Evolutionary conservation across 2,797 vertebrate genomes (phyloP).

Genomic region (Hippopotamyrus pictus): DNA sequence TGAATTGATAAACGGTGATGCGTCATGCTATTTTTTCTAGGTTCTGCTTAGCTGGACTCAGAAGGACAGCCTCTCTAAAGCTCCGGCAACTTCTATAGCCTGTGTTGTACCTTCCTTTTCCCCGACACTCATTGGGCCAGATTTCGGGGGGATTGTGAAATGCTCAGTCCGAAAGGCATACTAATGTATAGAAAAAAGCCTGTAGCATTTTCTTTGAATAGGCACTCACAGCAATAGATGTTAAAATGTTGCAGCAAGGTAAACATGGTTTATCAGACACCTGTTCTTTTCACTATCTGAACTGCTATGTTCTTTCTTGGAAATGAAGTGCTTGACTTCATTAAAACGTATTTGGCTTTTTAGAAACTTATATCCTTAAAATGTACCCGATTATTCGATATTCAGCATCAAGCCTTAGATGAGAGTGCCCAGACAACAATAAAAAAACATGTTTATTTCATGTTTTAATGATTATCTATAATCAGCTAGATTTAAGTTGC

Average conservation of each 20-base stretch:
- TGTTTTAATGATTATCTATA: background rate
- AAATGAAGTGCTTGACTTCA: background rate
- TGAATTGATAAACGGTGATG: background rate
- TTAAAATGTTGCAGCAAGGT: background rate
- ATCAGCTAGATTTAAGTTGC: background rate
- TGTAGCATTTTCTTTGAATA: background rate
- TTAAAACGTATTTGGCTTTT: background rate
- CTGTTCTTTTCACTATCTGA: background rate
- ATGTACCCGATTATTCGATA: background rate
- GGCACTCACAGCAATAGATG: background rate
- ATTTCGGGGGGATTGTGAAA: background rate
- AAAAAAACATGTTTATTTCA: background rate
- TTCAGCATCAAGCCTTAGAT: background rate
- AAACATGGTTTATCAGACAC: background rate
- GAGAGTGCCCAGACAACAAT: background rate
- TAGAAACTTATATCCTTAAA: background rate
- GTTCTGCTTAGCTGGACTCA: background rate
- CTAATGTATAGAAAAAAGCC: background rate
- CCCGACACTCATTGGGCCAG: background rate
- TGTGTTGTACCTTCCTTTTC: background rate
- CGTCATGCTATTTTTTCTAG: background rate
- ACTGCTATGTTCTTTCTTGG: background rate
- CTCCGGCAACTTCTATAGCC: background rate
- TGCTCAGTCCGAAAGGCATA: background rate
- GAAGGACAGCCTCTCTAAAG: background rate